Base-by-base conservation (phyloP, 2,888 invertebrate species). In the Hololepta plana region DNA sequence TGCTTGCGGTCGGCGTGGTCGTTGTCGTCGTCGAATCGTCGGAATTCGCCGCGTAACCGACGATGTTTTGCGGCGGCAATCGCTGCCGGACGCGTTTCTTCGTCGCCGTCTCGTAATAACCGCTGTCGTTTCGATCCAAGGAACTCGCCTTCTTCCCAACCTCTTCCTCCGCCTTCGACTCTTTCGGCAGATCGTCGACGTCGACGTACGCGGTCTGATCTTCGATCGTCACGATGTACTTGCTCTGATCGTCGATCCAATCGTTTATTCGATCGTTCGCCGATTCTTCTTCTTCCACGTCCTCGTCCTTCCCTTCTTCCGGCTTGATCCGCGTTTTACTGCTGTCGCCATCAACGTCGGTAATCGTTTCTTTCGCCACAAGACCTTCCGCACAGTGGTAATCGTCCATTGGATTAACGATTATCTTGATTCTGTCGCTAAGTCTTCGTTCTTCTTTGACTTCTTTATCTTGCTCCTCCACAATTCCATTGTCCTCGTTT, bases 241-340 rank as follows among this genome's bases (percentile, higher is more conserved):
- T 43, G 33, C 49, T 52, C 33, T 53, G 51, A 13, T 47, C 47
- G 29, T 53, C 49, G 10, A 53, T 42, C 53, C 55, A 55, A 26
- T 48, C 42, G 36, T 42, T 48, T 8, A 52, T 39, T 4, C 50
- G 35, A 13, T 47, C 45, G 21, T 41, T 36, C 38, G 1, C 25
- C 23, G n/a, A 37, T 36, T 5, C 31, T 30, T 15, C 33, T 26
- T 37, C 35, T 26, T 36, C 32, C 13, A 35, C 35, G n/a, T 31
- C 33, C 12, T 28, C 31, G 19, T 27, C 27, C n/a, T 24, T 26
- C 5, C 23, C 26, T 27, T 26, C 30, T 17, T 26, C 23, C n/a
- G 15, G 15, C 20, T 26, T 14, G 7, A 9, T 24, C 14, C 10
- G 8, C 17, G 11, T 11, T 20, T 7, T 13, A 6, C 14, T 7